These are phyloP conservation scores for Lota lota DNA, from an alignment of 2,113 vertebrate species.

Conservation along the genomic window DNA sequence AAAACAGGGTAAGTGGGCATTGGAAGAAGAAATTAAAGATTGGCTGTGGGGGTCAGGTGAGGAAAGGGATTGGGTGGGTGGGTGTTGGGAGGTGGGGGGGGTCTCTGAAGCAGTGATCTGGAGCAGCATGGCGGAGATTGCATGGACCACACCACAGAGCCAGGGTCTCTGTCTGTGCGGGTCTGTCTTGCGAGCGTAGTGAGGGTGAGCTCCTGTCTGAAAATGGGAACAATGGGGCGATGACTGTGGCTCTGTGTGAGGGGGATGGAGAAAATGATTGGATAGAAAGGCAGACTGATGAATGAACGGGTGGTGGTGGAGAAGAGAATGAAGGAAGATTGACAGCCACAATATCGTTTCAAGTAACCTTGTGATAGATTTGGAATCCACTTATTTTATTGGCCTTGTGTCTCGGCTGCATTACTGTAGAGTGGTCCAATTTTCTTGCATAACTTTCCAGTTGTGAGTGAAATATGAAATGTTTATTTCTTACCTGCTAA, in stretches of 20 bases:
- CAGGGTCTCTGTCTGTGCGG: not conserved
- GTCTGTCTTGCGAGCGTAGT: not conserved
- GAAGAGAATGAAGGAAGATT: not conserved
- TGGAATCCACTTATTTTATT: no score
- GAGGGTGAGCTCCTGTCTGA: no score
- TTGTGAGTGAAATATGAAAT: no score
- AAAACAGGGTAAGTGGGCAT: not conserved
- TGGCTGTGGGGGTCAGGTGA: not conserved
- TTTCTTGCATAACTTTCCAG: no score
- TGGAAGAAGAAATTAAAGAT: not conserved
- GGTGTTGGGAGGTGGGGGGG: slow-evolving; percentile 11
- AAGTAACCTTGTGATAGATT: not conserved
- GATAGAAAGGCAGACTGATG: not conserved
- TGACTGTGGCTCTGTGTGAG: no score
- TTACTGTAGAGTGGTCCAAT: no score
- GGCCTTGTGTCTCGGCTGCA: no score
- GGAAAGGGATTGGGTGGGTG: slow-evolving; percentile 11
- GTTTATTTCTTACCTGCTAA: no score
- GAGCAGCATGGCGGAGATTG: slow-evolving; percentile 30
- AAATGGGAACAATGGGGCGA: no score
- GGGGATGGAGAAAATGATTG: no score
- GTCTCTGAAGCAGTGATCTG: slow-evolving; percentile 22
- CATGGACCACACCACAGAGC: slow-evolving; percentile 9
- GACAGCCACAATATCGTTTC: not conserved
- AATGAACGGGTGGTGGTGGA: slow-evolving; percentile 15